phyloP scores from a whole-genome alignment of 2,888 invertebrate genomes.

The Agrochola lota region DNA sequence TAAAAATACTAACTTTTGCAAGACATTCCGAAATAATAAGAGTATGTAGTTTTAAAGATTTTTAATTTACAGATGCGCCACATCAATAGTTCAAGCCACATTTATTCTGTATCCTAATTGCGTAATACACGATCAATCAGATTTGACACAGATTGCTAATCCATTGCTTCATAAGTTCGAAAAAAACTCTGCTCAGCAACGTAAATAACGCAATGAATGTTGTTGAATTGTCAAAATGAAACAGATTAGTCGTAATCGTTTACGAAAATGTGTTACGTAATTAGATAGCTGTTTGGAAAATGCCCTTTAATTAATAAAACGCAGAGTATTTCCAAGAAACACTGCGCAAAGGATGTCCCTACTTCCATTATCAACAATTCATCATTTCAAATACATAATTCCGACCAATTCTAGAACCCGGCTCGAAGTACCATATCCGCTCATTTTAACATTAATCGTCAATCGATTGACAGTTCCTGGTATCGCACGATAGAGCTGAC shows the following conservation, averaged over 20 bases:
- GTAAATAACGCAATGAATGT: no score
- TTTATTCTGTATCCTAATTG: not conserved
- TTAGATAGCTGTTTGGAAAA: no score
- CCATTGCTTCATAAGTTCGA: no score
- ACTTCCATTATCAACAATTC: not conserved
- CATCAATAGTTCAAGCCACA: not conserved
- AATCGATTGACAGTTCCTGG: conserved; percentile 22
- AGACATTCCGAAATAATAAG: not conserved
- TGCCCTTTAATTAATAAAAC: not conserved
- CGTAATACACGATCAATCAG: no score
- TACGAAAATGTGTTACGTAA: no score
- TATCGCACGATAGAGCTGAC: conserved; percentile 25
- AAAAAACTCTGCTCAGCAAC: no score
- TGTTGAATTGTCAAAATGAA: no score
- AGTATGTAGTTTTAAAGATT: not conserved
- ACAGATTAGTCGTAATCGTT: no score
- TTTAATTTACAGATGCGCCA: not conserved
- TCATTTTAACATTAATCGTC: conserved; percentile 12
- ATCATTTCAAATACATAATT: conserved; percentile 8
- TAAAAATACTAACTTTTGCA: not conserved
- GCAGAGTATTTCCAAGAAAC: not conserved
- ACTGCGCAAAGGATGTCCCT: not conserved
- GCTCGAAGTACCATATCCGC: conserved; percentile 18
- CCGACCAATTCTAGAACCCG: not conserved
- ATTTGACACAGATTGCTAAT: no score